A percentile compares a stretch with the other conserved stretches of the same genome.
Conservation (phyloP, 2,888 invertebrate species). For the Drosophila lutescens region DNA sequence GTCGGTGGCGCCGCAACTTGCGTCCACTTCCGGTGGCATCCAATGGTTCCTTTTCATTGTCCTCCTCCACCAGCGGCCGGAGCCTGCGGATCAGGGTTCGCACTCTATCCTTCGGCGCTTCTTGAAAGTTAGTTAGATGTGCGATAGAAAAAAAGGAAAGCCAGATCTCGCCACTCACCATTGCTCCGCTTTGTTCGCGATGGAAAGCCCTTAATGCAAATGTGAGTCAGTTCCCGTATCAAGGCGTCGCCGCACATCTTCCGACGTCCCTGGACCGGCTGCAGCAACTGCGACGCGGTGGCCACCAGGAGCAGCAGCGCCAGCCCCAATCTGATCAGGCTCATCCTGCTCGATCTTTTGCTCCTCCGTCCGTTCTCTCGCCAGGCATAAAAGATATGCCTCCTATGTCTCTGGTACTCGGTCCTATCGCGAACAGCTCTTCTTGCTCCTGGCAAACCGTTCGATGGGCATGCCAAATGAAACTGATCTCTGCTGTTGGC, state of each 20-base stretch:
- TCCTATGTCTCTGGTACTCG: slow-evolving; percentile 5
- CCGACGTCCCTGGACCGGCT: slow-evolving; percentile 54
- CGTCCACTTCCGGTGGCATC: slow-evolving; percentile 16
- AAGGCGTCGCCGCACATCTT: slow-evolving; percentile 70
- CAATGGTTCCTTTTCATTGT: background rate
- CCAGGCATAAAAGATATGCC: slow-evolving; percentile 24
- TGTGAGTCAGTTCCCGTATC: slow-evolving; percentile 63
- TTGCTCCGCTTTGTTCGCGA: slow-evolving; percentile 54
- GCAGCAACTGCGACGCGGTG: slow-evolving; percentile 51
- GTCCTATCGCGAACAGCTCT: slow-evolving; percentile 15
- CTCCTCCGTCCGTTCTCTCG: slow-evolving; percentile 11
- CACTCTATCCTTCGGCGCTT: slow-evolving; percentile 45
- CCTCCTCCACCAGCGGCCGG: slow-evolving; percentile 2
- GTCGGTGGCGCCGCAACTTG: slow-evolving; percentile 57
- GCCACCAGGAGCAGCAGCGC: slow-evolving; percentile 59
- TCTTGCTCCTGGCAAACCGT: slow-evolving; percentile 30
- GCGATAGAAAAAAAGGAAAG: too few relatives aligned
- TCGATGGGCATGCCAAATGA: slow-evolving; percentile 72
- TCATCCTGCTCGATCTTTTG: slow-evolving; percentile 57
- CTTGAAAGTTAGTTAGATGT: background rate
- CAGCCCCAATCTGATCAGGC: slow-evolving; percentile 40
- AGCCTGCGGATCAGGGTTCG: slow-evolving; percentile 32
- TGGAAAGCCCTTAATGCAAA: slow-evolving; percentile 70
- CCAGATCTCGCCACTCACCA: slow-evolving; percentile 56
- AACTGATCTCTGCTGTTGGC: slow-evolving; percentile 49